Conservation (phyloP, 2,113 vertebrate genomes). For the Opisthocomus hoazin region DNA sequence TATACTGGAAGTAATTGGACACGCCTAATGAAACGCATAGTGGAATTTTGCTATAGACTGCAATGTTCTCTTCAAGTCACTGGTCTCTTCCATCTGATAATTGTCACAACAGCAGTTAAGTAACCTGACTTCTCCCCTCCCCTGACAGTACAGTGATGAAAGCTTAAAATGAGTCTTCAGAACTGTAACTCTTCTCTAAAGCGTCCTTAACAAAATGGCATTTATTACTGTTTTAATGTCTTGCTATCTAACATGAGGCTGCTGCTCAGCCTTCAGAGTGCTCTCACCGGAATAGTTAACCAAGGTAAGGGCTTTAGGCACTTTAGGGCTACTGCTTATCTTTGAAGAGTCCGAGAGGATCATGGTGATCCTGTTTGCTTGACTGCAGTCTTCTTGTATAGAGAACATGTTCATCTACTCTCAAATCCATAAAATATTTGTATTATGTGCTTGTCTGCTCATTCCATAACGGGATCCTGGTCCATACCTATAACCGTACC, state of each 20-base stretch:
- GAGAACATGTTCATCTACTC: neutral
- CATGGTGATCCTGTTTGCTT: neutral
- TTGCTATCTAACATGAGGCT: neutral
- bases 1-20: slow-evolving; percentile 49
- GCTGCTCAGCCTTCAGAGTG: neutral
- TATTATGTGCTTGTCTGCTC: neutral
- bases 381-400: neutral
- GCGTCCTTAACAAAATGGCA: neutral
- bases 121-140: neutral
- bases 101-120: neutral
- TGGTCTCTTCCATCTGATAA: slow-evolving; percentile 14
- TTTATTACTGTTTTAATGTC: neutral
- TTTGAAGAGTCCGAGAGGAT: neutral
- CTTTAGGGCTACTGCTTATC: neutral
- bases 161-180: neutral
- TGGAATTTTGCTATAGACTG: slow-evolving; percentile 23
- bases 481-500: neutral
- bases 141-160: neutral
- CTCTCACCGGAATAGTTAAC: neutral
- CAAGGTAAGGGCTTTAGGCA: neutral
- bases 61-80: slow-evolving; percentile 21
- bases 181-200: neutral
- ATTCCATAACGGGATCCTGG: neutral
- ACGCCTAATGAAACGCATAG: slow-evolving; percentile 12
- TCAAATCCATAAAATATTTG: neutral